These are phyloP conservation scores for Cyclura pinguis DNA, from an alignment of 2,797 vertebrate genomes.

Conservation along the genomic window DNA sequence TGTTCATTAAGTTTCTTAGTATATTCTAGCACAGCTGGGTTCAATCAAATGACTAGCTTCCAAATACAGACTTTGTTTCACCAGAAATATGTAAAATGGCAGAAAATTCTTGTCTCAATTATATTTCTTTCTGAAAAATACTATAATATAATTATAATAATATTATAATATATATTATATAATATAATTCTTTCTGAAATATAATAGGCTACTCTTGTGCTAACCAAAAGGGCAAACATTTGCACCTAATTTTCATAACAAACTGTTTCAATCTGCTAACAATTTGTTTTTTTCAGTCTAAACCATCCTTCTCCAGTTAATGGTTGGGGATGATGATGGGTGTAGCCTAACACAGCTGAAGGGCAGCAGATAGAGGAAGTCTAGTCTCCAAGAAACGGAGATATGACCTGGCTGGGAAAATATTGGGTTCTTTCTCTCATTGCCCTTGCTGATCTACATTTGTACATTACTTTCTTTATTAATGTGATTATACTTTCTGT, in stretches of 20 bases:
- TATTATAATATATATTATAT: no score
- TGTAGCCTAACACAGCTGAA: no score
- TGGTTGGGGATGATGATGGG: no score
- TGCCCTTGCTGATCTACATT: background rate
- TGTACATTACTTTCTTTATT: background rate
- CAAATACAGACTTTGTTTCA: conserved; percentile 66
- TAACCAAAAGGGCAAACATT: conserved; percentile 4
- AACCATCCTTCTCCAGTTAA: background rate
- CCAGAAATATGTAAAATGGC: conserved; percentile 58
- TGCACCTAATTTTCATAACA: background rate
- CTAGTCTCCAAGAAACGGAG: background rate
- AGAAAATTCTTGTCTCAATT: conserved; percentile 61
- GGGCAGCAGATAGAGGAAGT: background rate
- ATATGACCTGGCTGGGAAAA: background rate
- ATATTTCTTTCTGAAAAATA: background rate
- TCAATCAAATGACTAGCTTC: conserved; percentile 65
- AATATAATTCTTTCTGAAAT: background rate
- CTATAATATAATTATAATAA: no score
- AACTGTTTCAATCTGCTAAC: background rate
- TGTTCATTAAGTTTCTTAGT: no score
- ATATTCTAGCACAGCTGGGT: conserved; percentile 23
- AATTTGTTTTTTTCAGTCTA: background rate
- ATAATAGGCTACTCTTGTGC: background rate
- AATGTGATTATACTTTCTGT: background rate
- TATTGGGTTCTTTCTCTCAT: background rate